These are phyloP conservation scores for Cavia porcellus DNA, from an alignment of 2,113 vertebrate species.

Conservation along the genomic window DNA sequence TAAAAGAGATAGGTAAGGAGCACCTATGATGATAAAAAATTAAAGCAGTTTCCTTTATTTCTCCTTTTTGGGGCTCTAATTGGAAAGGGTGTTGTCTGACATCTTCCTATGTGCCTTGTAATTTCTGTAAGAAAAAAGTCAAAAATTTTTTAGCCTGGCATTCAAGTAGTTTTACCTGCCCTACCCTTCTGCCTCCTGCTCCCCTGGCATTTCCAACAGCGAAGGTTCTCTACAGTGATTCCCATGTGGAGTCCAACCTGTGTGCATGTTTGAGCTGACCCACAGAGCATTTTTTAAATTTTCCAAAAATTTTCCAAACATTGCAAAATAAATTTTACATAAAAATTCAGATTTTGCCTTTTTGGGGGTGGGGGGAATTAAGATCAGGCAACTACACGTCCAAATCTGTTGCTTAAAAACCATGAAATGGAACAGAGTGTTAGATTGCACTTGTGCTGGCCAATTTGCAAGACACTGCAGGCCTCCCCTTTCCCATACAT, in stretches of 20 bases:
- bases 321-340: slow-evolving; percentile 39
- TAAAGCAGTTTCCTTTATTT: neutral
- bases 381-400: neutral
- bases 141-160: neutral
- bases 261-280: neutral
- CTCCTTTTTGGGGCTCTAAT: neutral
- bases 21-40: neutral
- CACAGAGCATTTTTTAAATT: neutral
- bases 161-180: neutral
- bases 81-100: accelerated
- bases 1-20: neutral
- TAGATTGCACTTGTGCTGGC: neutral
- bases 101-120: neutral
- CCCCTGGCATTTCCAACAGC: neutral
- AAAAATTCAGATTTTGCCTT: slow-evolving; percentile 17
- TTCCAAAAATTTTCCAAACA: neutral
- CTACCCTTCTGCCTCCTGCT: neutral
- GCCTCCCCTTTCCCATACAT: accelerated
- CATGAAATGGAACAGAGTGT: accelerated
- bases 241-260: accelerated
- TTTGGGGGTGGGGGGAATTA: no score
- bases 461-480: neutral
- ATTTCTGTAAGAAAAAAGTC: slow-evolving; percentile 33
- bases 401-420: neutral
- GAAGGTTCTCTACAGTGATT: neutral